phyloP scores from a whole-genome alignment of 2,797 vertebrate species.

The Anableps anableps region DNA sequence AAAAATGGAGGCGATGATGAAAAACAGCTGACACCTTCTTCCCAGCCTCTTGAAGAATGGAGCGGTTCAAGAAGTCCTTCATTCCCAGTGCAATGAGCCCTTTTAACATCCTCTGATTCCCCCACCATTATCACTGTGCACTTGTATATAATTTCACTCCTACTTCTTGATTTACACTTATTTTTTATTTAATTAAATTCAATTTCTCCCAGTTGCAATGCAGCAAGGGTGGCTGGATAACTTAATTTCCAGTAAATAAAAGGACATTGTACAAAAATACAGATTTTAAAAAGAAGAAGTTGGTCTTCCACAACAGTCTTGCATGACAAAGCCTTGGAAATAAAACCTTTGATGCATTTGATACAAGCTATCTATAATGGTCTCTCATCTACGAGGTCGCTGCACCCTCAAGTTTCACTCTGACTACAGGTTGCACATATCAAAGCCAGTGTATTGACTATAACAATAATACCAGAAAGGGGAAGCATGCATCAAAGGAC shows the following conservation, averaged over 20 bases:
- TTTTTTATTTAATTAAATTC: background rate
- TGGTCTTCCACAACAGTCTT: background rate
- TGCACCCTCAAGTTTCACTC: conserved; percentile 68
- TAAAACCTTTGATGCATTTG: conserved; percentile 34
- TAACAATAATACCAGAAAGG: conserved; percentile 74
- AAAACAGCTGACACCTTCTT: background rate
- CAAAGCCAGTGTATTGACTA: conserved; percentile 79
- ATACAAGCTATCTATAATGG: conserved; percentile 33
- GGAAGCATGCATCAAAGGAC: conserved; percentile 64
- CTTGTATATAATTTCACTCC: background rate
- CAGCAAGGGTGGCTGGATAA: background rate
- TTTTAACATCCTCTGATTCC: background rate
- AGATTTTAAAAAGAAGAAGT: background rate
- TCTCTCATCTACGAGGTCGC: conserved; percentile 59
- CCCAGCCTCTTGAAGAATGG: background rate
- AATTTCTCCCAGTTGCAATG: background rate
- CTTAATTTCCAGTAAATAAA: background rate
- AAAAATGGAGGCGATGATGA: background rate
- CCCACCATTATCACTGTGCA: background rate
- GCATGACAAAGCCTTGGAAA: conserved; percentile 26
- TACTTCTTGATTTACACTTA: background rate
- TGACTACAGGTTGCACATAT: conserved; percentile 71
- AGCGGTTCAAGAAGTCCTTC: background rate
- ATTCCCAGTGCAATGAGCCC: background rate
- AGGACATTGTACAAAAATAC: too few relatives aligned